Evolutionary conservation across 2,888 invertebrate genomes (phyloP).

Genomic region (Siphonodentalium dalli): DNA sequence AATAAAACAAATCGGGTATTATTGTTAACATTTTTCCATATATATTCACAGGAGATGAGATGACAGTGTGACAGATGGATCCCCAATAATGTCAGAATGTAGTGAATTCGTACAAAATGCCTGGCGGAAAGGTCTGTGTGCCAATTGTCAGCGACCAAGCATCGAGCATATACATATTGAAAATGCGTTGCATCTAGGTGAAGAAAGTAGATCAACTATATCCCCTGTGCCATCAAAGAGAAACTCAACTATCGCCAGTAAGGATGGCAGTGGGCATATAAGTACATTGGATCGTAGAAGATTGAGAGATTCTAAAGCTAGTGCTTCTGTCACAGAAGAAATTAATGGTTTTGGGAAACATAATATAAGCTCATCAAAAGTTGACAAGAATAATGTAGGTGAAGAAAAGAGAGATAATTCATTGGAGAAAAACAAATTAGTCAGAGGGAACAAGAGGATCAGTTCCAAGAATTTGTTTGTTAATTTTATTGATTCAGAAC

Average conservation of each 20-base stretch:
- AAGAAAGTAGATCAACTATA: conserved; percentile 7
- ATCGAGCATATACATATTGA: conserved; percentile 37
- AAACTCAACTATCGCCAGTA: conserved; percentile 32
- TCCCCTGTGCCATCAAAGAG: conserved; percentile 45
- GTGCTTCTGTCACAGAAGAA: too few relatives aligned
- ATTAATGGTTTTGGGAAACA: too few relatives aligned
- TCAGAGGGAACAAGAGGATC: conserved; percentile 9
- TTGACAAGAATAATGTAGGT: too few relatives aligned
- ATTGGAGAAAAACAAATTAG: too few relatives aligned
- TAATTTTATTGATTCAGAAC: conserved; percentile 36
- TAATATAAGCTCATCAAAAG: too few relatives aligned
- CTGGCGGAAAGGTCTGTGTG: conserved; percentile 54
- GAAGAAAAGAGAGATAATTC: too few relatives aligned
- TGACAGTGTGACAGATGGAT: conserved; percentile 25
- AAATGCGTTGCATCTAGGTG: not conserved
- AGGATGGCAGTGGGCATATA: too few relatives aligned
- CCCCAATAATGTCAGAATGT: conserved; percentile 44
- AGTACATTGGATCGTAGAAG: too few relatives aligned
- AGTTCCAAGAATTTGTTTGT: conserved; percentile 23
- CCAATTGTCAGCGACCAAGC: conserved; percentile 49
- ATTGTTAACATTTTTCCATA: too few relatives aligned
- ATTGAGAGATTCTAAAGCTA: too few relatives aligned
- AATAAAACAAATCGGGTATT: too few relatives aligned
- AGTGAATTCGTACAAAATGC: conserved; percentile 56
- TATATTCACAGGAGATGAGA: too few relatives aligned